Evolutionary conservation across 2,797 vertebrate species (phyloP).

Genomic region (Diceros bicornis): DNA sequence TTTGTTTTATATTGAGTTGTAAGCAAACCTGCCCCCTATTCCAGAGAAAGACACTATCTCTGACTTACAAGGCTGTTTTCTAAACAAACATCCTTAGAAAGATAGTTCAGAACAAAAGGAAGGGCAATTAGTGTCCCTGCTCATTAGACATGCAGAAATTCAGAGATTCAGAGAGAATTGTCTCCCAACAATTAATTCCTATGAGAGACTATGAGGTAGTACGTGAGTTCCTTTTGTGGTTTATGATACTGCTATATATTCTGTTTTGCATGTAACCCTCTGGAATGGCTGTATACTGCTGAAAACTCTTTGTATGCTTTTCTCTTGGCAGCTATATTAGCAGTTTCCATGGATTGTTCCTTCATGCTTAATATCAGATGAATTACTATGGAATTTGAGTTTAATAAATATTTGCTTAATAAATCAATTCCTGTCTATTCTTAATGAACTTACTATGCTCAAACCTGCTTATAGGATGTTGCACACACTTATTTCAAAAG

Average conservation of each 20-base stretch:
- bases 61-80: neutral
- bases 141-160: neutral
- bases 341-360: neutral
- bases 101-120: neutral
- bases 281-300: neutral
- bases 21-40: neutral
- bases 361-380: neutral
- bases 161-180: neutral
- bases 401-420: constrained; percentile 13
- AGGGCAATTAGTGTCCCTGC: neutral
- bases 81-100: neutral
- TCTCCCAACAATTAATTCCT: neutral
- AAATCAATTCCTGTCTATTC: neutral
- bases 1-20: neutral
- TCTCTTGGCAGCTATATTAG: neutral
- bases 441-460: neutral
- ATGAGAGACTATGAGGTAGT: neutral
- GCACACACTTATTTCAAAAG: neutral
- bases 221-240: neutral
- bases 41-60: neutral
- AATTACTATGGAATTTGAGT: neutral
- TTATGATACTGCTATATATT: neutral
- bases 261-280: neutral
- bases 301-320: neutral
- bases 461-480: neutral